Conservation (phyloP, 1,140 invertebrate species). For the Akabosia matsudoensis region DNA sequence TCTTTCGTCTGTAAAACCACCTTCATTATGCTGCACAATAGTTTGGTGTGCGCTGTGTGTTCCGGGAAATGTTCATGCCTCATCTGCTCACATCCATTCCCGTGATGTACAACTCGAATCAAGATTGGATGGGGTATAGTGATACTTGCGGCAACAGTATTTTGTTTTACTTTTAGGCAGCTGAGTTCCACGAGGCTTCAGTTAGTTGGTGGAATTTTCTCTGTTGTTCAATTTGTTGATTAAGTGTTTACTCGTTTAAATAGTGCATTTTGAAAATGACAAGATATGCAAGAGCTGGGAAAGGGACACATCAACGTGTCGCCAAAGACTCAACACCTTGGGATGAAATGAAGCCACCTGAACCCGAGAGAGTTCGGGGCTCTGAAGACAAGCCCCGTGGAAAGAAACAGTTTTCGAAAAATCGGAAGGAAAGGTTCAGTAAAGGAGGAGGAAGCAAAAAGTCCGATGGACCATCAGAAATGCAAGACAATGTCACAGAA, state of each 20-base stretch:
- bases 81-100: no score
- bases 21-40: no score
- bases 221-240: no score
- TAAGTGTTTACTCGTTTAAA: background rate
- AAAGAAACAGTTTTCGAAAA: background rate
- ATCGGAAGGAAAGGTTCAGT: background rate
- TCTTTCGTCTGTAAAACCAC: no score
- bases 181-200: no score
- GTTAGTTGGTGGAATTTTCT: no score
- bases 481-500: background rate
- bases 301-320: slow-evolving; percentile 39
- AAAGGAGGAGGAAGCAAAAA: background rate
- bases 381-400: background rate
- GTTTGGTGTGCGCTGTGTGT: no score
- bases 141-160: no score
- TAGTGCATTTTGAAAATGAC: slow-evolving; percentile 30
- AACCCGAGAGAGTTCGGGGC: slow-evolving; percentile 19
- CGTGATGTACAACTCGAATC: no score
- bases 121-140: no score
- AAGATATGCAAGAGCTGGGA: slow-evolving; percentile 26
- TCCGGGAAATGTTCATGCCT: background rate
- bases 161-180: no score
- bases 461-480: background rate
- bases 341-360: slow-evolving; percentile 30
- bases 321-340: slow-evolving; percentile 30